Evolutionary conservation across 2,888 invertebrate species (phyloP).

Genomic region (Ormyrus pomaceus): DNA sequence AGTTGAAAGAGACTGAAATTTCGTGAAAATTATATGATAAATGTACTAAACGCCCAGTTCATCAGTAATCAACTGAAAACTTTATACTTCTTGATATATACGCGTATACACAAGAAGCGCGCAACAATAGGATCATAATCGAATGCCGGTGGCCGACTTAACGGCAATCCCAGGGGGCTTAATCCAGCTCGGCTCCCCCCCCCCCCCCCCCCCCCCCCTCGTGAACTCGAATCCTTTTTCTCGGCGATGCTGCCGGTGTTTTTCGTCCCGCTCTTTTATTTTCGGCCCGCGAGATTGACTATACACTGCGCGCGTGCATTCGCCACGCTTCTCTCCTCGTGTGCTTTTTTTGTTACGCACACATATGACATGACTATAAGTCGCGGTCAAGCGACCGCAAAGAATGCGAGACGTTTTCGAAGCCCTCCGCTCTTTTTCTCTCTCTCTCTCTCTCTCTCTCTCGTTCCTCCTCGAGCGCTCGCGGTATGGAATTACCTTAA

Average conservation of each 20-base stretch:
- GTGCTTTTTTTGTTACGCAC: conserved; percentile 25
- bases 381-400: conserved; percentile 55
- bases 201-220: conserved; percentile 5
- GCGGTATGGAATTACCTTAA: conserved; percentile 52
- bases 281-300: neutral
- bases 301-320: conserved; percentile 11
- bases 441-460: conserved; percentile 20
- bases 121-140: neutral
- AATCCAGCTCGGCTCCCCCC: conserved; percentile 18
- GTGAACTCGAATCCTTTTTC: conserved; percentile 39
- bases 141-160: conserved; percentile 18
- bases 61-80: too few relatives aligned
- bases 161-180: conserved; percentile 18
- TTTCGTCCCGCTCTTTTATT: conserved; percentile 28
- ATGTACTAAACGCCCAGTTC: too few relatives aligned
- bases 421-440: neutral
- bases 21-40: too few relatives aligned
- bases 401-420: conserved; percentile 50
- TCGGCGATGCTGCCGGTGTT: neutral
- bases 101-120: neutral
- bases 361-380: conserved; percentile 55
- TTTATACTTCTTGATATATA: neutral
- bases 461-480: neutral
- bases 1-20: neutral
- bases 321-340: conserved; percentile 34